Base-by-base conservation (phyloP, 2,113 vertebrate species). In the Rhipidura dahli region DNA sequence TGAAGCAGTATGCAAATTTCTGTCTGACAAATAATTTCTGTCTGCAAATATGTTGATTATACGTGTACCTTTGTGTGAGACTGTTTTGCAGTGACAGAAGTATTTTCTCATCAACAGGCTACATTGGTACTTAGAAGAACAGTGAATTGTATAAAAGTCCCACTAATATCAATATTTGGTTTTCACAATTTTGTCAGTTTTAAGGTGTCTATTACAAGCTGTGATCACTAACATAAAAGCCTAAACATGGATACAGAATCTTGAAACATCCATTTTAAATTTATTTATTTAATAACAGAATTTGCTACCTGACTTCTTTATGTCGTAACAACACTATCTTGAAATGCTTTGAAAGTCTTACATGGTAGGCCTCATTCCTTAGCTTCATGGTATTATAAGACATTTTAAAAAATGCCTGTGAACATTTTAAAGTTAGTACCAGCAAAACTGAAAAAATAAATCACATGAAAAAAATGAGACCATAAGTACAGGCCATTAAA, bases 261-360 rank as follows among this genome's bases (percentile, higher is more conserved):
- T 39, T 61, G 65, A 80, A 83, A 7, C 8, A 80, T 13, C 16
- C 1, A 51, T 59, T 85, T 56, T 13, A 59, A 63, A 88, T 23
- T 28, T 37, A 2, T 84, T 47, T 35, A 51, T 66, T 91, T 77
- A 0, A 28, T 90, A 83, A 80, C 49, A 80, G 35, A 44, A 49
- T 80, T 86, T 71, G 8, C 47, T 86, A 64, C 20, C 11, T 85
- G 45, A 35, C 20, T 28, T 54, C 30, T 49, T 65, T 21, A 19
- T 8, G 16, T 75, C 0, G 0, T 37, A 90, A 51, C 19, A 89
- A 71, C 0, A 0, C 18, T 37, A 15, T 35, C 64, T 13, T 53
- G 14, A 72, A 91, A 79, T 5, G 42, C 22, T 78, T 45, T 23
- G 17, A 54, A 92, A 75, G 35, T 20, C 64, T 51, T 60, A 79